Conservation (phyloP, 2,797 vertebrate genomes). For the Zenarchopterus dispar region DNA sequence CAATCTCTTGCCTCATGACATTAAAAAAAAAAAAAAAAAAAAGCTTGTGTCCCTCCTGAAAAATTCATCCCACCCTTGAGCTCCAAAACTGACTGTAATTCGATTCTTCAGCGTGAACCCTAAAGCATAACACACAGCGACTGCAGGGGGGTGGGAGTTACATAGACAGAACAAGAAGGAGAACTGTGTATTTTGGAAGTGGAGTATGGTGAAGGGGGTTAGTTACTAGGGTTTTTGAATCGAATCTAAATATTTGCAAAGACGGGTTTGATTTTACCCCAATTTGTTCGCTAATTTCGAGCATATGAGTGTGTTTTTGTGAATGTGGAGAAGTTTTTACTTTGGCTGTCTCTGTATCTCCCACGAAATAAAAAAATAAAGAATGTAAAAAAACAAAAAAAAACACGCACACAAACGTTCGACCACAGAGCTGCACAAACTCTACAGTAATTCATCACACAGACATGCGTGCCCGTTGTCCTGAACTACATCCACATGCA, state of each 20-base stretch:
- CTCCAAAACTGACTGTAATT: slow-evolving; percentile 67
- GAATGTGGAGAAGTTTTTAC: no score
- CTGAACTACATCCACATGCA: no score
- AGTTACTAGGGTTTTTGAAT: slow-evolving; percentile 48
- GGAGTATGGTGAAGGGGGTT: slow-evolving; percentile 45
- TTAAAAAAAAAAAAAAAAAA: slow-evolving; percentile 9
- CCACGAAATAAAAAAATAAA: background rate
- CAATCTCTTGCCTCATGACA: slow-evolving; percentile 39
- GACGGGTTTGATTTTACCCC: slow-evolving; percentile 52
- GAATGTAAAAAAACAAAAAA: no score
- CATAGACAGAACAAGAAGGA: slow-evolving; percentile 10
- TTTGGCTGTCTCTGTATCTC: background rate
- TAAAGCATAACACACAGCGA: slow-evolving; percentile 57
- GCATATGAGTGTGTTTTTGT: background rate
- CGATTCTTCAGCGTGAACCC: slow-evolving; percentile 55
- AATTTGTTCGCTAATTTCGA: slow-evolving; percentile 21
- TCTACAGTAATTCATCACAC: no score
- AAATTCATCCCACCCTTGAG: slow-evolving; percentile 50
- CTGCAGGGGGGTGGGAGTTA: slow-evolving; percentile 25
- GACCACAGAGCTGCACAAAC: no score
- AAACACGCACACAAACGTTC: background rate
- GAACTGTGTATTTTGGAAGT: slow-evolving; percentile 69
- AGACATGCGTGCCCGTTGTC: no score
- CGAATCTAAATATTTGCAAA: slow-evolving; percentile 66
- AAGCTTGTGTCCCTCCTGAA: slow-evolving; percentile 65